Evolutionary conservation across 1,140 invertebrate species (phyloP), one percentile per base, ranked within the genome.

Genomic region (Lepidurus packardi): DNA sequence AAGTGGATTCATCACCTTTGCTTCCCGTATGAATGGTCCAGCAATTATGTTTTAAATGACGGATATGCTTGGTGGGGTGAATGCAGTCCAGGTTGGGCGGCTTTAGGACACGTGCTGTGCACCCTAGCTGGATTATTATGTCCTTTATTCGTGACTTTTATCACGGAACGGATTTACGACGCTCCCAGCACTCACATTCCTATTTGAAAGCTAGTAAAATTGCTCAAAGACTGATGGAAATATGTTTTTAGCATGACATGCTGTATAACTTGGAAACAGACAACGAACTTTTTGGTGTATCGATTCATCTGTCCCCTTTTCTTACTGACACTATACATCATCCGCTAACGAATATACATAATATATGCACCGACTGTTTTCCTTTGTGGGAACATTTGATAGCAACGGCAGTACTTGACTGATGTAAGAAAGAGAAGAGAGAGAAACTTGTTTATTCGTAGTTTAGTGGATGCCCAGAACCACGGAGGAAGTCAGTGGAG

Each of bases 31-130:
- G 53, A 65, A 65, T 65, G 53, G 53, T 65, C 53, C 13, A 16
- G 53, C 53, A 16, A 65, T 65, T n/a, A 65, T 65, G 4, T 65
- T 21, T 21, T 65, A 21, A 65, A 65, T 65, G 53, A 65, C 7
- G 53, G 53, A 9, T n/a, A 65, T 21, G 53, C 53, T 9, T 65
- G 53, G 53, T 65, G 53, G 53, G 53, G 53, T 13, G 53, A 65
- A 65, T 65, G 53, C 53, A 65, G 53, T 65, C 53, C 53, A 65
- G 53, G 53, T 65, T 65, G 53, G 53, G 53, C 53, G 53, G 53
- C n/a, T 65, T 65, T 65, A n/a, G 53, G 53, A 65, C 53, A 65
- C 21, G n/a, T 65, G 53, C 21, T 65, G 21, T 65, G 53, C 13
- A 65, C 21, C 53, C 53, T 65, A 21, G 53, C n/a, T 65, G 53